Base-by-base conservation (phyloP, 1,140 invertebrate genomes). In the Xylocopa sonorina region DNA sequence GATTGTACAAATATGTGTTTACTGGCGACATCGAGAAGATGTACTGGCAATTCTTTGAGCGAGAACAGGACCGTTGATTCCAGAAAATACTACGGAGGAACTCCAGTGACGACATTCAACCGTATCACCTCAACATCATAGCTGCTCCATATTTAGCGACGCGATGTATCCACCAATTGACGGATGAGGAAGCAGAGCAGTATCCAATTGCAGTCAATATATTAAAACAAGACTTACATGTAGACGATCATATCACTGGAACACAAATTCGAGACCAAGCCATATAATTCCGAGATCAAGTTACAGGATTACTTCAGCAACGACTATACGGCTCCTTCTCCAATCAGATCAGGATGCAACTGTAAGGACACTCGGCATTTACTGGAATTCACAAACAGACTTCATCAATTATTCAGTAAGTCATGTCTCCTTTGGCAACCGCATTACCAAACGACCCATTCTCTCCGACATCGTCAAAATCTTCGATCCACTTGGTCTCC, bases 121-220 rank as follows among this genome's bases (percentile, higher is more conserved):
- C 88, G 32, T 79, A 74, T 2, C 48, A 83, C 38, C 24, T 89
- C 43, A 53, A 29, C 3, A 73, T 43, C 1, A 16, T 62, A 0
- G 50, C 57, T 2, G 34, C 57, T 2, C 43, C 69, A 3, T 50
- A n/a, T 24, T 24, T 73, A 4, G 69, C 69, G 1, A 73, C 24
- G 16, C n/a, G 48, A 5, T 51, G 46, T 3, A 18, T 68, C 5
- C 5, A 34, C 0, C 48, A 14, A 38, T 12, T 53, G 3, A 50
- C 48, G 0, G 0, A 34, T n/a, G 32, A 51, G 5, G 66, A 38
- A 51, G 27, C 7, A 0, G 3, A 68, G 4, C 46, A 1, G 0
- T 53, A 34, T 10, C 29, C 48, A 21, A 0, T 1, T 0, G 64
- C 66, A 10, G 29, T 7, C 4, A 21, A 12, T 0, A 24, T n/a